Conservation (phyloP, 1,140 invertebrate genomes). For the Nephila pilipes region DNA sequence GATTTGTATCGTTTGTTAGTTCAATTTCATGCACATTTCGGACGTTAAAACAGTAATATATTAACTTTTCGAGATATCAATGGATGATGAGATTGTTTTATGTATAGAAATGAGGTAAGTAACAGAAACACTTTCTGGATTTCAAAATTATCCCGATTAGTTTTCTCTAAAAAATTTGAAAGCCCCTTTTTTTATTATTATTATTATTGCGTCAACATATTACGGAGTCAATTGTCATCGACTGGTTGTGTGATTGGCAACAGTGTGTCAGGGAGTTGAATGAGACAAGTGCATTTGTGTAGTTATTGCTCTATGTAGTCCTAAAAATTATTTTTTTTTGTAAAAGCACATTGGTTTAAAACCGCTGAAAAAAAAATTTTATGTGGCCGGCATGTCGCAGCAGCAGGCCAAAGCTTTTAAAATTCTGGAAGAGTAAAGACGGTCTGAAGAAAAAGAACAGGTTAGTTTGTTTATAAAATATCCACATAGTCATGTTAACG, state of each 20-base stretch:
- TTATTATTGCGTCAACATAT: not conserved
- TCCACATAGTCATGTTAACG: conserved; percentile 50
- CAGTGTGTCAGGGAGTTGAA: conserved; percentile 49
- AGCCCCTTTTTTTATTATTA: not conserved
- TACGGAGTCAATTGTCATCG: conserved; percentile 28
- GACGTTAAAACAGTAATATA: not conserved
- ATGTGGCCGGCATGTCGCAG: conserved; percentile 77
- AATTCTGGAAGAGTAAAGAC: conserved; percentile 76
- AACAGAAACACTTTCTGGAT: not conserved
- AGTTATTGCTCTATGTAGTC: conserved; percentile 65
- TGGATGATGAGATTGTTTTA: not conserved
- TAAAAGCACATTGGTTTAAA: conserved; percentile 52
- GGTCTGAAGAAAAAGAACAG: conserved; percentile 75
- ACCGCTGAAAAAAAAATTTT: conserved; percentile 69
- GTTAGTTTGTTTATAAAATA: conserved; percentile 53
- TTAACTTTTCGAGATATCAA: not conserved
- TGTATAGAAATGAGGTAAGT: conserved; percentile 2
- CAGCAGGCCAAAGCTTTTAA: conserved; percentile 76
- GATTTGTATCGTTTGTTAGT: too few relatives aligned
- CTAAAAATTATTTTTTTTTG: conserved; percentile 43
- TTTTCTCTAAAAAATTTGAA: too few relatives aligned
- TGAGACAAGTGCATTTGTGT: conserved; percentile 61
- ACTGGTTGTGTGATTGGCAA: conserved; percentile 21
- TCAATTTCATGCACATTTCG: not conserved
- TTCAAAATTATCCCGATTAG: too few relatives aligned